Conservation (phyloP, 2,888 invertebrate species). For the Automeris io region DNA sequence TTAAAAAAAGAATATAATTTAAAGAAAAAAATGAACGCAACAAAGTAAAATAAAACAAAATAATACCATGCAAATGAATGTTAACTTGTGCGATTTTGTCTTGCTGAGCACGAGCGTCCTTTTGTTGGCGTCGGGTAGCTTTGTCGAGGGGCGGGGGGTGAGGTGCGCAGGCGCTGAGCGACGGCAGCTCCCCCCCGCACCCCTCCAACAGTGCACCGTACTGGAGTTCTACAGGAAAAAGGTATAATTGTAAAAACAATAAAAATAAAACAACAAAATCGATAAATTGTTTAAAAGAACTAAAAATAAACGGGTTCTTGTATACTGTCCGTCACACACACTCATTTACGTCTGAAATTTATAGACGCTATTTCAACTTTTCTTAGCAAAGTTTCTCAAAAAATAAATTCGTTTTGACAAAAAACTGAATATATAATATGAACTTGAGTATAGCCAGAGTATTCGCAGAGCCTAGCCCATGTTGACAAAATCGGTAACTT, state of each 20-base stretch:
- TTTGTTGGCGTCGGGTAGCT: constrained; percentile 72
- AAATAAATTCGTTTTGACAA: too few species aligned
- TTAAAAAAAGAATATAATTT: constrained; percentile 12
- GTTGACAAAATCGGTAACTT: too few species aligned
- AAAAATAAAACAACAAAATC: constrained; percentile 28
- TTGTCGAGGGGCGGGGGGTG: constrained; percentile 78
- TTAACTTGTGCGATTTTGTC: constrained; percentile 88
- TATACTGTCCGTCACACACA: too few species aligned
- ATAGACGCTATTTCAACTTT: too few species aligned
- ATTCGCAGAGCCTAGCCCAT: too few species aligned
- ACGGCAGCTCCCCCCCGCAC: constrained; percentile 74
- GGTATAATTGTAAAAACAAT: constrained; percentile 25
- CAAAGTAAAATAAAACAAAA: constrained; percentile 33
- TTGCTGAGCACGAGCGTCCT: constrained; percentile 82
- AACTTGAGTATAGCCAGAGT: too few species aligned
- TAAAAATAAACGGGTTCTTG: too few species aligned
- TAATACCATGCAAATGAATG: constrained; percentile 90
- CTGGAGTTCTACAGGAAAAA: constrained; percentile 71
- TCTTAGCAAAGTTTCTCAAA: too few species aligned
- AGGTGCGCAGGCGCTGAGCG: constrained; percentile 67
- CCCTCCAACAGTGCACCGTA: constrained; percentile 72
- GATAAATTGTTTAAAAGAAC: constrained; percentile 14
- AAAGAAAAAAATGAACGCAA: constrained; percentile 12
- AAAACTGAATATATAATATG: too few species aligned
- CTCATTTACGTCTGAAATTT: too few species aligned